Conservation (phyloP, 2,888 invertebrate genomes). For the Geophilus truncorum region DNA sequence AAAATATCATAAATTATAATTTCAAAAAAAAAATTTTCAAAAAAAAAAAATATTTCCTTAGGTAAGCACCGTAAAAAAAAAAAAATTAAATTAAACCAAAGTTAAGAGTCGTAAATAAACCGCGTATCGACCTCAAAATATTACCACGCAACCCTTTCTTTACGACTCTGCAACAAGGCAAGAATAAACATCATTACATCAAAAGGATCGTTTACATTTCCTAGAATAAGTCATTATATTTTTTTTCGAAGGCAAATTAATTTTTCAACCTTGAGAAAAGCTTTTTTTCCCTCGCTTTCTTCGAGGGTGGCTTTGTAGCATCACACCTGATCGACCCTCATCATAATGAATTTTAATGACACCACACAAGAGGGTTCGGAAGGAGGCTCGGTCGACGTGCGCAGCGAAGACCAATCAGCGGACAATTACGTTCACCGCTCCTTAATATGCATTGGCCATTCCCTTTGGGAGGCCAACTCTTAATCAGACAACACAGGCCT, state of each 20-base stretch:
- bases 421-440: slow-evolving; percentile 22
- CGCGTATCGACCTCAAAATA: neutral
- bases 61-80: neutral
- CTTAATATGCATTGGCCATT: slow-evolving; percentile 13
- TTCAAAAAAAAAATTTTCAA: neutral
- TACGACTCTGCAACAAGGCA: neutral
- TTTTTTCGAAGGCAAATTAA: neutral
- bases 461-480: neutral
- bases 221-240: neutral
- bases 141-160: neutral
- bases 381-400: neutral
- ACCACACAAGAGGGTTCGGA: slow-evolving; percentile 3
- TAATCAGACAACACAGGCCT: neutral
- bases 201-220: neutral
- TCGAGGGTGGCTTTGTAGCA: neutral
- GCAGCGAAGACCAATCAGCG: slow-evolving; percentile 1
- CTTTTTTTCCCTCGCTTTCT: slow-evolving; percentile 1
- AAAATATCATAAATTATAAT: neutral
- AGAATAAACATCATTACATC: slow-evolving; percentile 7
- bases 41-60: neutral
- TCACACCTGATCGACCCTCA: neutral
- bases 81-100: neutral
- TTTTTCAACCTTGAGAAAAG: neutral
- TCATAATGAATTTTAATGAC: slow-evolving; percentile 19
- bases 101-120: neutral